These are phyloP conservation scores for Drosophila percnosoma DNA, from an alignment of 2,888 invertebrate genomes.

Conservation along the genomic window DNA sequence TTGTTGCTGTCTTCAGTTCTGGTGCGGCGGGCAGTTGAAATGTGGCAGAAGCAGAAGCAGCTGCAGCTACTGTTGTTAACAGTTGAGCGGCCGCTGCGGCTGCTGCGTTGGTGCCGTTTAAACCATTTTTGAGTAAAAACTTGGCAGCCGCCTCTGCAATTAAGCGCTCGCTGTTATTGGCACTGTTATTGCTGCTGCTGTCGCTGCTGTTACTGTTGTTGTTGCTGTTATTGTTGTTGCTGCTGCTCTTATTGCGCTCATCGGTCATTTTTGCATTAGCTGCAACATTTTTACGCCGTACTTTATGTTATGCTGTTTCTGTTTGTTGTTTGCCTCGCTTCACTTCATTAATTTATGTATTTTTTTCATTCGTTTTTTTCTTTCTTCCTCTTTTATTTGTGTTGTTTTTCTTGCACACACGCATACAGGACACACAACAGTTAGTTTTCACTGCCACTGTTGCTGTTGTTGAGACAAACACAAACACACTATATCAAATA, in stretches of 20 bases:
- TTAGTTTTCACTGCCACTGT: constrained; percentile 46
- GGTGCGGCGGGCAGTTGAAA: constrained; percentile 72
- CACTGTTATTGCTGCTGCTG: constrained; percentile 46
- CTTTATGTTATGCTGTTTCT: constrained; percentile 53
- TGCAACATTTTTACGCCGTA: constrained; percentile 69
- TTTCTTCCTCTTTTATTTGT: constrained; percentile 28
- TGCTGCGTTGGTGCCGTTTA: constrained; percentile 76
- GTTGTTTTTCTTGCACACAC: constrained; percentile 57
- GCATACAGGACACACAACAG: constrained; percentile 49
- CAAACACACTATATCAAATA: constrained; percentile 34
- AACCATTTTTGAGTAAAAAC: constrained; percentile 81
- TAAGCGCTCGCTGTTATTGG: constrained; percentile 65
- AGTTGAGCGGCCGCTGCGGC: constrained; percentile 65
- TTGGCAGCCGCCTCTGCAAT: constrained; percentile 80
- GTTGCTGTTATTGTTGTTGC: constrained; percentile 53
- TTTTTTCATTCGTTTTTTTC: constrained; percentile 32
- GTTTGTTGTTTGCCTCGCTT: constrained; percentile 35
- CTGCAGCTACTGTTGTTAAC: constrained; percentile 68
- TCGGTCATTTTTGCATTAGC: constrained; percentile 87
- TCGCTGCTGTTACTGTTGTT: constrained; percentile 37
- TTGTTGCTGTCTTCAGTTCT: constrained; percentile 46
- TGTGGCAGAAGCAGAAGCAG: constrained; percentile 70
- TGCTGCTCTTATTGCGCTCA: constrained; percentile 88
- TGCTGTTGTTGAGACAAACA: constrained; percentile 2
- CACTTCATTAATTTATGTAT: constrained; percentile 58